Conservation (phyloP, 2,797 vertebrate genomes). For the Semotilus atromaculatus region DNA sequence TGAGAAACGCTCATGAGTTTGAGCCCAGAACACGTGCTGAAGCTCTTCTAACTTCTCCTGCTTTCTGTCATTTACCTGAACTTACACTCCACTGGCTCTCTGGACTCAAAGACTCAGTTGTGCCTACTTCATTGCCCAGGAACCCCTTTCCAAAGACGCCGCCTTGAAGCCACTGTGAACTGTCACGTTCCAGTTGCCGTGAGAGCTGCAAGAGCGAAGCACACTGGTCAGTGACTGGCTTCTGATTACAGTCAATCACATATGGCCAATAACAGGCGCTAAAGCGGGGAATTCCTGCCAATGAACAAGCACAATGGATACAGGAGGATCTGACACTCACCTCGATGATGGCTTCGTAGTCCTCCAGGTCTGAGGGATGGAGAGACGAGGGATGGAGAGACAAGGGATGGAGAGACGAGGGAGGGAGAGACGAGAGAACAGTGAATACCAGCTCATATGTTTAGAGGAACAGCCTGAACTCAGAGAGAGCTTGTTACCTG, state of each 20-base stretch:
- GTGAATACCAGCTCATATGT: neutral
- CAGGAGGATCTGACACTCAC: slow-evolving; percentile 65
- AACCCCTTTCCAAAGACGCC: slow-evolving; percentile 78
- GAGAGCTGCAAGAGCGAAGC: slow-evolving; percentile 69
- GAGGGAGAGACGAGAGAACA: slow-evolving; percentile 31
- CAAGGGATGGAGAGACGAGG: slow-evolving; percentile 42
- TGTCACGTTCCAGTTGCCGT: slow-evolving; percentile 75
- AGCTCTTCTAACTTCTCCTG: neutral
- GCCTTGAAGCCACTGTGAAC: slow-evolving; percentile 72
- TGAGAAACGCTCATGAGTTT: slow-evolving; percentile 5
- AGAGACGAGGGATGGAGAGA: neutral
- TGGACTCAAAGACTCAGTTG: slow-evolving; percentile 68
- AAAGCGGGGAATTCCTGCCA: slow-evolving; percentile 73
- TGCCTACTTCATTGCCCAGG: slow-evolving; percentile 82
- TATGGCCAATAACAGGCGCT: slow-evolving; percentile 52
- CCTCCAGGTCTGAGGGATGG: slow-evolving; percentile 60
- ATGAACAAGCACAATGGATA: slow-evolving; percentile 69
- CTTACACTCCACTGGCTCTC: slow-evolving; percentile 76
- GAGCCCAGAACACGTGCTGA: neutral
- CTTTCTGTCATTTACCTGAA: slow-evolving; percentile 76
- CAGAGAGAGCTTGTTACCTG: slow-evolving; percentile 64
- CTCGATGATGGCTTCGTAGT: slow-evolving; percentile 66
- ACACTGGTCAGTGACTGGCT: slow-evolving; percentile 59
- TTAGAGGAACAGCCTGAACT: too few species aligned
- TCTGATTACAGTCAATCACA: slow-evolving; percentile 22